Conservation (phyloP, 1,140 invertebrate species). For the Acromyrmex charruanus region DNA sequence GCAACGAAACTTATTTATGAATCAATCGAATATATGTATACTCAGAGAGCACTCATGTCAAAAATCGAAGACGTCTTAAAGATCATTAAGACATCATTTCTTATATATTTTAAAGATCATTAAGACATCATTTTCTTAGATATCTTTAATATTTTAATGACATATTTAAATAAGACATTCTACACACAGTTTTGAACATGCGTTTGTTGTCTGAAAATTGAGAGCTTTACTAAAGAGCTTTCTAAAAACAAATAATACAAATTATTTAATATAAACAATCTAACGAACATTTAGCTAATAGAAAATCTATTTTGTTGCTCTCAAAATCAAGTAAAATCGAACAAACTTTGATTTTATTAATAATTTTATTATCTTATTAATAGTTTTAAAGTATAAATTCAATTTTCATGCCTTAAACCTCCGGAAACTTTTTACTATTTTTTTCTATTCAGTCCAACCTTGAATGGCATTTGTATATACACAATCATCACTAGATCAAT, state of each 20-base stretch:
- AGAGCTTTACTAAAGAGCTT: background rate
- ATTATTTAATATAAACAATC: background rate
- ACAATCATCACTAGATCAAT: slow-evolving; percentile 37
- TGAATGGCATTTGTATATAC: slow-evolving; percentile 48
- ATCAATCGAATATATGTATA: background rate
- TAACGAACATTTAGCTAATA: slow-evolving; percentile 10
- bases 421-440: slow-evolving; percentile 8
- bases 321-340: slow-evolving; percentile 8
- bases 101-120: too few relatives aligned
- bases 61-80: too few relatives aligned
- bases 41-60: too few relatives aligned
- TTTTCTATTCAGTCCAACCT: slow-evolving; percentile 53
- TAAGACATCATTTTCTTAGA: too few relatives aligned
- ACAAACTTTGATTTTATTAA: background rate
- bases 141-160: too few relatives aligned
- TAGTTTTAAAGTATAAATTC: slow-evolving; percentile 25
- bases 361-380: background rate
- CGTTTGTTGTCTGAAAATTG: background rate
- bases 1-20: background rate
- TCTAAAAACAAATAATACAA: too few relatives aligned
- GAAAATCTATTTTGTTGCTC: background rate
- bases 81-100: too few relatives aligned
- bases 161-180: too few relatives aligned
- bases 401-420: background rate
- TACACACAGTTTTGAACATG: too few relatives aligned